Conservation (phyloP, 2,797 vertebrate genomes). For the Nannoperca australis region DNA sequence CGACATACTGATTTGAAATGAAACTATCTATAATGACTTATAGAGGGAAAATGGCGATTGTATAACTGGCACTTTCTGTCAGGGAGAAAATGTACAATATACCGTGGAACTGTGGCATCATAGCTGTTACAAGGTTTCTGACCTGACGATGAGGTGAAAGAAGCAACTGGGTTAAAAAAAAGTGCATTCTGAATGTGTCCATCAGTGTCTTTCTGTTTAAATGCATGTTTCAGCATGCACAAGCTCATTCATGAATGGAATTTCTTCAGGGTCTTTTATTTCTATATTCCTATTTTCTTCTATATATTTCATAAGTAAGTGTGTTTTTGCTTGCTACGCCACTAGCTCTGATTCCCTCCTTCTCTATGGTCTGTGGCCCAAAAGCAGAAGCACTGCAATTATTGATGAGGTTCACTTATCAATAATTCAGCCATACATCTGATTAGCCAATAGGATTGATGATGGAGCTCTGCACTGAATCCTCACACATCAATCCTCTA, state of each 20-base stretch:
- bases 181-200: neutral
- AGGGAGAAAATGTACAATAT: neutral
- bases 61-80: constrained; percentile 2
- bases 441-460: constrained; percentile 84
- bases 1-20: neutral
- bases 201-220: neutral
- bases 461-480: constrained; percentile 64
- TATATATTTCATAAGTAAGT: constrained; percentile 18
- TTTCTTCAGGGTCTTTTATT: constrained; percentile 8
- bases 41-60: neutral
- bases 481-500: constrained; percentile 67
- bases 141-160: constrained; percentile 9
- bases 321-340: constrained; percentile 50
- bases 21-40: neutral
- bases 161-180: neutral
- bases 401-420: constrained; percentile 81
- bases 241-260: constrained; percentile 21
- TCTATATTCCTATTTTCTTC: constrained; percentile 5
- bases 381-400: constrained; percentile 72
- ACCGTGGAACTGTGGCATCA: neutral
- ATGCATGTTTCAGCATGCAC: constrained; percentile 1
- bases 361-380: constrained; percentile 59
- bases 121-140: neutral
- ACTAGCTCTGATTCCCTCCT: constrained; percentile 43
- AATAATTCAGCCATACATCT: constrained; percentile 85